These are phyloP conservation scores for rabbit (Oryctolagus cuniculus) DNA, from an alignment of 2,113 vertebrate genomes.

Conservation along the genomic window DNA sequence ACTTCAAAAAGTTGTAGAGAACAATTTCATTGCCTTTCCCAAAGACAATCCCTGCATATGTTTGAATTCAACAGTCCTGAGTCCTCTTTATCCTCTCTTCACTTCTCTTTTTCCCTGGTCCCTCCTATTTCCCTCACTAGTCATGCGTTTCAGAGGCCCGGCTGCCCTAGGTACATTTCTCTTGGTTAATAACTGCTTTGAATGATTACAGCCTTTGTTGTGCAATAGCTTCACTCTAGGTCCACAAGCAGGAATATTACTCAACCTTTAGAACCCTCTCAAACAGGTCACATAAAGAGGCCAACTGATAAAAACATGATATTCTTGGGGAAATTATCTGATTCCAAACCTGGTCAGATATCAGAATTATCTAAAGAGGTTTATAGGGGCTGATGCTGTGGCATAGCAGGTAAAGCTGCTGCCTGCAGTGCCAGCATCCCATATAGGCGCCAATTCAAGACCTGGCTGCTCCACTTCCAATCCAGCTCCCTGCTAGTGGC, in stretches of 20 bases:
- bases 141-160: not conserved
- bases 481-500: too few species aligned
- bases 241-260: conserved; percentile 17
- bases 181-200: not conserved
- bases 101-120: not conserved
- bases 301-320: not conserved
- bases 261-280: not conserved
- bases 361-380: not conserved
- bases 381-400: not conserved
- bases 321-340: not conserved
- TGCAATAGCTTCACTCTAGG: not conserved
- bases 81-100: not conserved
- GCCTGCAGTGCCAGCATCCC: too few species aligned
- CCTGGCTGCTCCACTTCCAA: too few species aligned
- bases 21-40: not conserved
- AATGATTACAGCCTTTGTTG: not conserved
- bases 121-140: not conserved
- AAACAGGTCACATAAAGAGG: not conserved
- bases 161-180: not conserved
- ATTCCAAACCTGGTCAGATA: not conserved
- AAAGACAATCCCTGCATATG: not conserved
- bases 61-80: not conserved
- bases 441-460: too few species aligned
- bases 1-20: not conserved
- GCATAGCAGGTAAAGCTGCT: too few species aligned